These are phyloP conservation scores for Rhinichthys osculus DNA, from an alignment of 2,797 vertebrate species.

Conservation along the genomic window DNA sequence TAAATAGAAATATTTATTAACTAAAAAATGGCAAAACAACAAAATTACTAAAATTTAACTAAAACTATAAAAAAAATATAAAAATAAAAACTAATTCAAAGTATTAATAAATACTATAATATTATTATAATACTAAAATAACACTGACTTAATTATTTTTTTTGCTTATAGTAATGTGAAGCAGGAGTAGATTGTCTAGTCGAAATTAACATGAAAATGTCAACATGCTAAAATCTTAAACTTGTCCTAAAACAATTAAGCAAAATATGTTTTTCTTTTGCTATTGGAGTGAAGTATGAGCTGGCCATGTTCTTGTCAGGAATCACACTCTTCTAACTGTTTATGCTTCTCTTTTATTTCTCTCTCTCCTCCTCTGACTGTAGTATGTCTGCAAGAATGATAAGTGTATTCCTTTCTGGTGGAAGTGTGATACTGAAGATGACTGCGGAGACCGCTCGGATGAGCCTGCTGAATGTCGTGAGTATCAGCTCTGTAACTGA, in stretches of 20 bases:
- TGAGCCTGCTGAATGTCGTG: constrained; percentile 92
- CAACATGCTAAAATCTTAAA: not conserved
- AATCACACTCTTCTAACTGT: not conserved
- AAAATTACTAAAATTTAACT: not conserved
- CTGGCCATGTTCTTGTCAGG: not conserved
- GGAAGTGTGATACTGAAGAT: constrained; percentile 98
- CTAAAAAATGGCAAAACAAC: not conserved
- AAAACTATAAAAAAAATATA: not conserved
- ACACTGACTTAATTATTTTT: not conserved
- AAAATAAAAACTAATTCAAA: not conserved
- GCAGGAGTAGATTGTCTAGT: not conserved
- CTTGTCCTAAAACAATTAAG: not conserved
- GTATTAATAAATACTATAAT: not conserved
- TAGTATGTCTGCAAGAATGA: constrained; percentile 99
- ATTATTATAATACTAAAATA: not conserved
- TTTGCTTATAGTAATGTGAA: not conserved
- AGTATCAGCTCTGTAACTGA: constrained; percentile 69
- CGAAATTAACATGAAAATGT: not conserved
- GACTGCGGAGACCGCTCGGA: constrained; percentile 96
- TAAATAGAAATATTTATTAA: not conserved
- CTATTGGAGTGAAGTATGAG: not conserved
- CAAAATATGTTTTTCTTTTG: not conserved
- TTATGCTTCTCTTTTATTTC: constrained; percentile 52
- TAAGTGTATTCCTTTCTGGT: constrained; percentile 99
- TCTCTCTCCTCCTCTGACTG: constrained; percentile 4